These are phyloP conservation scores for Palythoa grandiflora DNA, from an alignment of 92 coral and sea anemone species.

Conservation along the genomic window DNA sequence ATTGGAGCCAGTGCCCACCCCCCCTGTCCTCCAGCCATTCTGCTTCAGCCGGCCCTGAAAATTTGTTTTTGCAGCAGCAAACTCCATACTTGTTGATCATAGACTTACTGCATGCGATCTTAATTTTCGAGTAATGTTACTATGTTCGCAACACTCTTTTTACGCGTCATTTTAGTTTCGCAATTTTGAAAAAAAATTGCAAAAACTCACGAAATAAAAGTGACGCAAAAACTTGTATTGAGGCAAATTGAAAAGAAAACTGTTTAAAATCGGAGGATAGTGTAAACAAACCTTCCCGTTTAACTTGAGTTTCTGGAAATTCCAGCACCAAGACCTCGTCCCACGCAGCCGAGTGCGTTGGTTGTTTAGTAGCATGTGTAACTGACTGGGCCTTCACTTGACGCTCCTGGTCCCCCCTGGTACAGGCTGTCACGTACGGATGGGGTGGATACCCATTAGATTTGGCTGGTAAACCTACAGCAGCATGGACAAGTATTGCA, in stretches of 20 bases:
- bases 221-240: too few relatives aligned
- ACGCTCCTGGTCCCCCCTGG: slow-evolving; percentile 62
- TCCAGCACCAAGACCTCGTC: slow-evolving; percentile 83
- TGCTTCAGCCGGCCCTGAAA: too few relatives aligned
- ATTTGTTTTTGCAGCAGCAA: too few relatives aligned
- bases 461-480: slow-evolving; percentile 81
- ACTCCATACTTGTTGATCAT: too few relatives aligned
- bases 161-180: too few relatives aligned
- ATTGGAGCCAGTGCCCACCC: too few relatives aligned
- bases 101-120: too few relatives aligned
- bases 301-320: slow-evolving; percentile 64
- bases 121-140: too few relatives aligned
- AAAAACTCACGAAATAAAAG: too few relatives aligned
- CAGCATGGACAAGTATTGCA: slow-evolving; percentile 85
- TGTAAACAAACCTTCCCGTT: slow-evolving; percentile 71
- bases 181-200: too few relatives aligned
- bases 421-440: slow-evolving; percentile 89
- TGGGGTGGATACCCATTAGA: slow-evolving; percentile 84
- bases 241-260: not conserved
- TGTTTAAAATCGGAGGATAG: not conserved
- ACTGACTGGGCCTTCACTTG: slow-evolving; percentile 72
- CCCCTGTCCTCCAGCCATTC: too few relatives aligned
- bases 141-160: too few relatives aligned
- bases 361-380: slow-evolving; percentile 83
- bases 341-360: slow-evolving; percentile 90